Conservation (phyloP, 1,140 invertebrate species). For the Macrobrachium nipponense region DNA sequence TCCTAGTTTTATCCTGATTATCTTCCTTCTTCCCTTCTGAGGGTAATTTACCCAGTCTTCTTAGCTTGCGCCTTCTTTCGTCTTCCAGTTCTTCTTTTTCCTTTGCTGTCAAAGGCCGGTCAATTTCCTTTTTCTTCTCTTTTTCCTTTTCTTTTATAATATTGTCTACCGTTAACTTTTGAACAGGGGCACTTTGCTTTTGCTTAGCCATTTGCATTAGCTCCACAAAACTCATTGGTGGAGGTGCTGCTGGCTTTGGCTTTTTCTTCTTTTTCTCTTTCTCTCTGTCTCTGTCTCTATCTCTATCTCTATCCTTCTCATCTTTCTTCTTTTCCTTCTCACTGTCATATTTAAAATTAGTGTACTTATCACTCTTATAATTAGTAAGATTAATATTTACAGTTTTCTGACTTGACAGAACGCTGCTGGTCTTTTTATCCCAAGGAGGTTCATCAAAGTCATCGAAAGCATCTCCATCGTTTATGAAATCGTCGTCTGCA, state of each 20-base stretch:
- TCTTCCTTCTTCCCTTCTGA: constrained; percentile 72
- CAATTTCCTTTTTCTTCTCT: constrained; percentile 56
- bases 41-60: constrained; percentile 67
- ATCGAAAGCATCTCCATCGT: constrained; percentile 64
- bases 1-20: constrained; percentile 81
- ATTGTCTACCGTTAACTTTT: not conserved
- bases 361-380: constrained; percentile 65
- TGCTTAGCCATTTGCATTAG: constrained; percentile 64
- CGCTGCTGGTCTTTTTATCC: constrained; percentile 61
- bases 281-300: constrained; percentile 27
- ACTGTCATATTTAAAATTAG: constrained; percentile 70
- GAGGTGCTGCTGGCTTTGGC: constrained; percentile 49
- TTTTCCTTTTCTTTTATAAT: constrained; percentile 36
- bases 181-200: constrained; percentile 47
- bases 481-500: constrained; percentile 62
- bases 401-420: constrained; percentile 1
- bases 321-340: constrained; percentile 67
- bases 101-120: constrained; percentile 53
- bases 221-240: constrained; percentile 65
- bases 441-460: not conserved
- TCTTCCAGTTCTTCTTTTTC: constrained; percentile 59
- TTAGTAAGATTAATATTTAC: constrained; percentile 58
- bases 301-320: constrained; percentile 40
- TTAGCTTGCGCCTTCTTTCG: constrained; percentile 58
- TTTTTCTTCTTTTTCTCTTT: constrained; percentile 30